Conservation (phyloP, 2,113 vertebrate species). For the Dolichallabes microphthalmus region DNA sequence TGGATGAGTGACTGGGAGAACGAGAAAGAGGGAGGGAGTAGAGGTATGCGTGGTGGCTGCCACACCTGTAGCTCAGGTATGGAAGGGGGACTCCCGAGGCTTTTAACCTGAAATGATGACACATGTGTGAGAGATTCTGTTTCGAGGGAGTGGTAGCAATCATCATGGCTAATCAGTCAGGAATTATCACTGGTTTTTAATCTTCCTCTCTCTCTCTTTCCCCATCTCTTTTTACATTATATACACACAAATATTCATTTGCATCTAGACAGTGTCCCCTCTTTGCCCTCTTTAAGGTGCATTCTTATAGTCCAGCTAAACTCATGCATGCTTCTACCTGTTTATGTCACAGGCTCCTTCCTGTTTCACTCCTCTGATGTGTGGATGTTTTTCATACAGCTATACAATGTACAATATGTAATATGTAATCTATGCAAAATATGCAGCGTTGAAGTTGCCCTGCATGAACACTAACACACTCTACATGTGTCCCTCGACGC, state of each 20-base stretch:
- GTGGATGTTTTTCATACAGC: background rate
- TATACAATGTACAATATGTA: background rate
- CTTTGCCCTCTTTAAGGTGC: background rate
- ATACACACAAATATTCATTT: background rate
- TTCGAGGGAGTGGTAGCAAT: slow-evolving; percentile 15
- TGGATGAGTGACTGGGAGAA: slow-evolving; percentile 7
- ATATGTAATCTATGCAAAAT: background rate
- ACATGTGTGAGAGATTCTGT: slow-evolving; percentile 4
- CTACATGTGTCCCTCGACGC: background rate
- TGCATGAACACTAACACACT: background rate
- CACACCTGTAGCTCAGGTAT: slow-evolving; percentile 33
- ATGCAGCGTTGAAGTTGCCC: background rate
- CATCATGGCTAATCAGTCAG: background rate
- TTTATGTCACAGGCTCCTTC: background rate
- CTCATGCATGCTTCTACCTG: background rate
- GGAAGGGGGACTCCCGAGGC: slow-evolving; percentile 10
- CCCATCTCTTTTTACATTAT: too few species aligned
- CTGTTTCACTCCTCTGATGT: background rate
- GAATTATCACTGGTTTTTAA: slow-evolving; percentile 7
- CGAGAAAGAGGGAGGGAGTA: background rate
- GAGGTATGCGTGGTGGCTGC: slow-evolving; percentile 20
- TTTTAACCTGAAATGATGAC: background rate
- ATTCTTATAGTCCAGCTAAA: too few species aligned
- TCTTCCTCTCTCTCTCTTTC: background rate
- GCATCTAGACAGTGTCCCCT: background rate